A percentile compares a stretch with the other conserved stretches of the same genome.
phyloP scores from a whole-genome alignment of 92 coral and sea anemone genomes.

The Porites divaricata region DNA sequence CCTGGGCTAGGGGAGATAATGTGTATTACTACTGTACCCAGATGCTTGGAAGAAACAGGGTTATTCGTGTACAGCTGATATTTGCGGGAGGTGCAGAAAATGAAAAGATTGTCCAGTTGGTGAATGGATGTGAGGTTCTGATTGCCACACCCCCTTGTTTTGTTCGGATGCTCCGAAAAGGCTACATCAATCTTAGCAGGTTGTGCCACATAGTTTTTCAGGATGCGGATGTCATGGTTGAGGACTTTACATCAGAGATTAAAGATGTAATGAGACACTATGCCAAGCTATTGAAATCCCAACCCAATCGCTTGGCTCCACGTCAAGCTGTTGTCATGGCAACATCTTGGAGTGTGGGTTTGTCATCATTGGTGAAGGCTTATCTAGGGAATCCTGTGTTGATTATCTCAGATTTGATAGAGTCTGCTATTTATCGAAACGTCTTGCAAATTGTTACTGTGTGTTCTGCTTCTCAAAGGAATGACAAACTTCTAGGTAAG shows the following conservation, averaged over 20 bases:
- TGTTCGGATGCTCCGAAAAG: constrained; percentile 79
- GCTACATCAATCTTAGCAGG: constrained; percentile 74
- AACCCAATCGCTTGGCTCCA: constrained; percentile 83
- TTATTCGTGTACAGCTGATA: constrained; percentile 72
- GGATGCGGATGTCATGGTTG: constrained; percentile 87
- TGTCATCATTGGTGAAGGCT: constrained; percentile 84
- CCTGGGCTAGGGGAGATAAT: constrained; percentile 70
- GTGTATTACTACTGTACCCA: constrained; percentile 65
- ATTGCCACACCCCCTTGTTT: constrained; percentile 93
- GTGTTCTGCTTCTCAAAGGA: constrained; percentile 69
- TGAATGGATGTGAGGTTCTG: constrained; percentile 94
- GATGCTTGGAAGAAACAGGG: constrained; percentile 56
- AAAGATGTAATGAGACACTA: constrained; percentile 90
- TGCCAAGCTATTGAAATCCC: constrained; percentile 73
- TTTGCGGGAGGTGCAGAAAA: constrained; percentile 92
- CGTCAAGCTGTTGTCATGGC: constrained; percentile 88
- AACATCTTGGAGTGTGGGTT: constrained; percentile 86
- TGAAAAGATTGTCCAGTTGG: constrained; percentile 68
- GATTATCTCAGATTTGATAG: constrained; percentile 78
- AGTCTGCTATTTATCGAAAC: constrained; percentile 82
- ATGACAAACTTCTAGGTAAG: constrained; percentile 64
- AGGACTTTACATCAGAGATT: constrained; percentile 81
- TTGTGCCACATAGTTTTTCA: constrained; percentile 90
- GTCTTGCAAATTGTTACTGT: constrained; percentile 73
- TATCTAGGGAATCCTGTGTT: constrained; percentile 90